Conservation (phyloP, 2,888 invertebrate species). For the Tinea pellionella region DNA sequence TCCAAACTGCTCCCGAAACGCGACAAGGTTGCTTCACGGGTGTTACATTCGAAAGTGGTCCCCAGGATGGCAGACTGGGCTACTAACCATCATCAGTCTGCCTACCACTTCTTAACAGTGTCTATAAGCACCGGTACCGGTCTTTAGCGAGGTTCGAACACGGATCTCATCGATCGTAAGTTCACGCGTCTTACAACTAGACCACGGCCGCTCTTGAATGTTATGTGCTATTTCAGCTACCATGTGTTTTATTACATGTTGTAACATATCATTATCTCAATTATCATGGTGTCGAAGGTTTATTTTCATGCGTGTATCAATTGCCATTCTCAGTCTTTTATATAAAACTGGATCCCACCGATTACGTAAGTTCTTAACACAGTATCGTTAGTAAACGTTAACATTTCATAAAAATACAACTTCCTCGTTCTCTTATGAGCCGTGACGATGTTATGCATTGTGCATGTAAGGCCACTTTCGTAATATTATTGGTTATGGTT, state of each 20-base stretch:
- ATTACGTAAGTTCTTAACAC: conserved; percentile 13
- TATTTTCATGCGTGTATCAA: background rate
- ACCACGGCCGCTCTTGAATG: too few species aligned
- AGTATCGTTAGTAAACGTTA: conserved; percentile 13
- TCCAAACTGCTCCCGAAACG: too few species aligned
- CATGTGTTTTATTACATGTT: conserved; percentile 2
- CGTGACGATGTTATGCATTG: conserved; percentile 36
- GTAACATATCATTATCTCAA: background rate
- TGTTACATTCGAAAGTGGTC: too few species aligned
- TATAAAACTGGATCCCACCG: conserved; percentile 11
- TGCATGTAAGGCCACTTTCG: conserved; percentile 35
- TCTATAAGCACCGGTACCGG: too few species aligned
- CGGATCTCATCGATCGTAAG: too few species aligned
- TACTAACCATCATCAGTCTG: too few species aligned
- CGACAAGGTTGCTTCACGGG: too few species aligned
- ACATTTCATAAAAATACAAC: conserved; percentile 15
- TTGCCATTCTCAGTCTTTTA: background rate
- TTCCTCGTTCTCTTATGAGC: conserved; percentile 22
- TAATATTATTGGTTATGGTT: conserved; percentile 21
- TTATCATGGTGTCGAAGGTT: conserved; percentile 6
- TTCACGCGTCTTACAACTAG: too few species aligned
- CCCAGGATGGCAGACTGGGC: too few species aligned
- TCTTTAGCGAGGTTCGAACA: too few species aligned
- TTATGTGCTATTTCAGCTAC: background rate
- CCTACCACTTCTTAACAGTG: too few species aligned